phyloP scores from a whole-genome alignment of 1,140 invertebrate species.

The Drosophila busckii region DNA sequence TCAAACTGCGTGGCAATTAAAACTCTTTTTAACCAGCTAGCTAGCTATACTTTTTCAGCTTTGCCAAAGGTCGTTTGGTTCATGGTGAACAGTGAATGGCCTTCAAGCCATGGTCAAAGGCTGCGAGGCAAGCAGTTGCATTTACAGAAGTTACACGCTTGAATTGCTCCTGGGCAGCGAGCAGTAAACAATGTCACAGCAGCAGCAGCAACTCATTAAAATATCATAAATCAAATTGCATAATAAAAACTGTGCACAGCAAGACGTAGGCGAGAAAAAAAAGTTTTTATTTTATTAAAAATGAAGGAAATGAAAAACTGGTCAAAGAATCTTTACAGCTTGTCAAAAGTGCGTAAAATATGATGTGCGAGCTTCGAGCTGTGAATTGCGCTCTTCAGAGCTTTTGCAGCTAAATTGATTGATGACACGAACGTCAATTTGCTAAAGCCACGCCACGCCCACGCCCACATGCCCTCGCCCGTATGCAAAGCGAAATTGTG shows the following conservation, averaged over 20 bases:
- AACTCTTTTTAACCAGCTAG: constrained; percentile 58
- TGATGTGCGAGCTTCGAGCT: constrained; percentile 38
- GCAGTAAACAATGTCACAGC: background rate
- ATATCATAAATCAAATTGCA: constrained; percentile 67
- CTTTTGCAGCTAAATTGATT: constrained; percentile 67
- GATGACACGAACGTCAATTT: constrained; percentile 73
- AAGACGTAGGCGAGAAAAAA: background rate
- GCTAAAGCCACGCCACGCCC: constrained; percentile 22
- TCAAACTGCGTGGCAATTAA: constrained; percentile 46
- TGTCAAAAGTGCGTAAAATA: constrained; percentile 40
- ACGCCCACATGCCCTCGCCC: background rate
- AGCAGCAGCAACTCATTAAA: constrained; percentile 51
- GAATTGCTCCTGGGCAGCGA: constrained; percentile 19
- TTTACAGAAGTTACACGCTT: constrained; percentile 30
- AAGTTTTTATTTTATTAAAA: constrained; percentile 12
- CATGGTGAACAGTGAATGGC: no score
- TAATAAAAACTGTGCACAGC: constrained; percentile 39
- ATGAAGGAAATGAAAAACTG: constrained; percentile 18
- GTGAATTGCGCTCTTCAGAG: constrained; percentile 6
- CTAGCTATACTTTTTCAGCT: no score
- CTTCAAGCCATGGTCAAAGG: no score
- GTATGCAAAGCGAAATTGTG: constrained; percentile 53
- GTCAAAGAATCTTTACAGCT: constrained; percentile 41
- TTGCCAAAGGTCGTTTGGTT: no score
- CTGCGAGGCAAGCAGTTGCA: no score